Conservation (phyloP, 2,113 vertebrate species). For the Chaenocephalus aceratus region DNA sequence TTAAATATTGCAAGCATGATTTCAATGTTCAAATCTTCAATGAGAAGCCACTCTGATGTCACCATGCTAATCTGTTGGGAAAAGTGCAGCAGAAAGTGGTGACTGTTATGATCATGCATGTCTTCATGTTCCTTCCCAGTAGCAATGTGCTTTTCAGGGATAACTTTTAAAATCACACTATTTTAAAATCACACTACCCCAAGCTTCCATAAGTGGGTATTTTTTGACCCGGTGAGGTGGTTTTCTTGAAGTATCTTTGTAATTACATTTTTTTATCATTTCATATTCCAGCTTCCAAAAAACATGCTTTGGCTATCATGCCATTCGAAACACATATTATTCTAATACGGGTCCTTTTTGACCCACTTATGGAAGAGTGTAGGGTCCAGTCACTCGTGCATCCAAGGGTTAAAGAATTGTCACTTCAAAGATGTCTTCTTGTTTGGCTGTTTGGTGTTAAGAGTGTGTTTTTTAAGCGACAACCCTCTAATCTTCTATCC, state of each 20-base stretch:
- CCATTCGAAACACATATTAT: too few relatives aligned
- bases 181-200: not conserved
- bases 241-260: too few relatives aligned
- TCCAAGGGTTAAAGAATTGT: slow-evolving; percentile 56
- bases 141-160: slow-evolving; percentile 34
- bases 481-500: slow-evolving; percentile 48
- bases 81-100: slow-evolving; percentile 33
- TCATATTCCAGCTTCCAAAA: too few relatives aligned
- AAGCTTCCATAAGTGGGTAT: too few relatives aligned
- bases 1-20: slow-evolving; percentile 26
- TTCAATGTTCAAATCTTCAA: slow-evolving; percentile 14
- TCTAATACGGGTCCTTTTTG: too few relatives aligned
- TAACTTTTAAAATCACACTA: slow-evolving; percentile 52
- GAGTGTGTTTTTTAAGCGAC: slow-evolving; percentile 68
- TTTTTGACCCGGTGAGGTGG: too few relatives aligned
- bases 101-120: slow-evolving; percentile 7
- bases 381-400: too few relatives aligned
- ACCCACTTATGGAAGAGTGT: too few relatives aligned
- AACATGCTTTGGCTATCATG: too few relatives aligned
- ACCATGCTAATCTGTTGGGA: slow-evolving; percentile 22
- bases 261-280: too few relatives aligned
- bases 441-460: slow-evolving; percentile 53
- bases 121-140: slow-evolving; percentile 38
- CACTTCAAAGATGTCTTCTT: slow-evolving; percentile 73
- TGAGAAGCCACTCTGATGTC: slow-evolving; percentile 5